Conservation (phyloP, 2,797 vertebrate species). For the Pipistrellus pygmaeus region DNA sequence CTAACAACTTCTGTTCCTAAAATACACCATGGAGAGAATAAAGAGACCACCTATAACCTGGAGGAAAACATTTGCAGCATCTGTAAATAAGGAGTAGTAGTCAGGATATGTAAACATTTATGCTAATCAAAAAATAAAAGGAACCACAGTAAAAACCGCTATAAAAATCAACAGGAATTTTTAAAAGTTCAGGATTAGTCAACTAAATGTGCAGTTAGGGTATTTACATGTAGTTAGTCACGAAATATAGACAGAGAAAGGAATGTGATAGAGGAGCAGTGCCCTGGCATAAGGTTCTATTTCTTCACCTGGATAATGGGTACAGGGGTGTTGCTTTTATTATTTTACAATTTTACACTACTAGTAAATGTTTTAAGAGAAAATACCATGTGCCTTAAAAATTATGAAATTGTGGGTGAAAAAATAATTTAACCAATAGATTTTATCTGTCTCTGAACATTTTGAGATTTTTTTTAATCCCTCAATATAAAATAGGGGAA, state of each 20-base stretch:
- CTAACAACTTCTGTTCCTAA: not conserved
- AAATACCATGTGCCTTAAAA: not conserved
- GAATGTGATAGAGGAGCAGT: not conserved
- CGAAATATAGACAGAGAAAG: not conserved
- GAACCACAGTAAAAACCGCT: not conserved
- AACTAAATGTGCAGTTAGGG: not conserved
- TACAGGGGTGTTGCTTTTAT: not conserved
- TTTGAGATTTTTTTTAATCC: not conserved
- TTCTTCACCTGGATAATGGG: not conserved
- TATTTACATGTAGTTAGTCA: not conserved
- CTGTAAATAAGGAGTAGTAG: not conserved
- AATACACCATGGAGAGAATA: not conserved
- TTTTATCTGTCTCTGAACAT: not conserved
- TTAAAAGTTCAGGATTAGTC: not conserved
- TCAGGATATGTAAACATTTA: not conserved
- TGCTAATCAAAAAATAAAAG: not conserved
- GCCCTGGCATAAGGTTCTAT: not conserved
- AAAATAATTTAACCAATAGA: not conserved
- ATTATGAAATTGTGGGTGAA: not conserved
- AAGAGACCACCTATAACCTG: not conserved
- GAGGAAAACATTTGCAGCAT: not conserved
- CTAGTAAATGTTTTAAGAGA: slow-evolving; percentile 1
- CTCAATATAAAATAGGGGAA: not conserved
- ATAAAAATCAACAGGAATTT: not conserved
- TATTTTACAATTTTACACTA: not conserved